Conservation (phyloP, 2,888 invertebrate species). For the Drosophila mimetica region DNA sequence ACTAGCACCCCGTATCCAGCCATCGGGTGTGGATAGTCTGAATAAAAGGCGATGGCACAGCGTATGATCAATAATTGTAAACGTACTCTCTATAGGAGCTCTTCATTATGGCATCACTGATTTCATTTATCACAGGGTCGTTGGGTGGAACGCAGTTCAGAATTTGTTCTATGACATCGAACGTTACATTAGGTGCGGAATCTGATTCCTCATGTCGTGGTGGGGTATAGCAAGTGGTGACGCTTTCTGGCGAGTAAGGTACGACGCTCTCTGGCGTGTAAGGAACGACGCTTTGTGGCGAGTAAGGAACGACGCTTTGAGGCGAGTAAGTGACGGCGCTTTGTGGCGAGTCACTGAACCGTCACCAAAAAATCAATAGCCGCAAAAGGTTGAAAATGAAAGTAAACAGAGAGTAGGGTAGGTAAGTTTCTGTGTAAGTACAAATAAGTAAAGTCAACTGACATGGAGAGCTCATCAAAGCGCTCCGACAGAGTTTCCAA, state of each 20-base stretch:
- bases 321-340: conserved; percentile 28
- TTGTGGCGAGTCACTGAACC: conserved; percentile 56
- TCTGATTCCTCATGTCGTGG: conserved; percentile 60
- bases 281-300: conserved; percentile 46
- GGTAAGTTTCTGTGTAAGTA: conserved; percentile 37
- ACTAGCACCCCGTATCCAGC: conserved; percentile 12
- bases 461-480: conserved; percentile 5
- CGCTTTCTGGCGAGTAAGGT: conserved; percentile 42
- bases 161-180: conserved; percentile 46
- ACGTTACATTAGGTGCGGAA: conserved; percentile 63
- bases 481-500: conserved; percentile 8
- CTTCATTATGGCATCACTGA: conserved; percentile 41
- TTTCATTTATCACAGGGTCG: conserved; percentile 53
- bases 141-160: conserved; percentile 46
- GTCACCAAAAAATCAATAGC: conserved; percentile 45
- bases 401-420: conserved; percentile 65
- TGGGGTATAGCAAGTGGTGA: conserved; percentile 42
- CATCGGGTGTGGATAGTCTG: conserved; percentile 25
- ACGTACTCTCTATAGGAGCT: neutral
- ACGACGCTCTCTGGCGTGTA: neutral
- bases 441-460: neutral
- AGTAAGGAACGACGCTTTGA: neutral
- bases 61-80: conserved; percentile 36
- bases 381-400: conserved; percentile 58
- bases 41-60: conserved; percentile 54